Percentiles rank a stretch among this genome's conserved stretches.
These are phyloP conservation scores for Pachydiplax longipennis DNA, from an alignment of 2,888 invertebrate species.

Conservation along the genomic window DNA sequence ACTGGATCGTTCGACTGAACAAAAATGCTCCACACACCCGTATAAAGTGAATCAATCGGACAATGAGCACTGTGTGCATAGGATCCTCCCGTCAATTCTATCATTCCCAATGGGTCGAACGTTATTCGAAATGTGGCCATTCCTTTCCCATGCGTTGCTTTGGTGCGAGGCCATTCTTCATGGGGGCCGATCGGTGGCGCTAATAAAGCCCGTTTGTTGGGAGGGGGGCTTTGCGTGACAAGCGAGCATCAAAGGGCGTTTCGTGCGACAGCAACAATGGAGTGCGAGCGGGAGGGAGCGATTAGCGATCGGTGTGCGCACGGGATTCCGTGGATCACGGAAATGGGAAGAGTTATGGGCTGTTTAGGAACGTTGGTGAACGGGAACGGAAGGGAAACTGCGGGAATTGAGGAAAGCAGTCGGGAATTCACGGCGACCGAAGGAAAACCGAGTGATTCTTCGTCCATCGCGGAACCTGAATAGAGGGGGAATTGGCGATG, in stretches of 20 bases:
- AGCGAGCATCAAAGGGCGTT: background rate
- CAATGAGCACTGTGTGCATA: background rate
- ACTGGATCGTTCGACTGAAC: background rate
- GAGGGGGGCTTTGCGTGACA: background rate
- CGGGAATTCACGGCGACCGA: background rate
- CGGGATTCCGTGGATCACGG: conserved; percentile 1
- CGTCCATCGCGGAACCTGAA: background rate
- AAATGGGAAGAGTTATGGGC: background rate
- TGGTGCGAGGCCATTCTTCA: background rate
- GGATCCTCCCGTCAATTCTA: background rate
- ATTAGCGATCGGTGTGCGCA: background rate
- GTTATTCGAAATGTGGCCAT: background rate
- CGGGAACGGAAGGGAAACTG: background rate
- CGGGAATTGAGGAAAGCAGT: background rate
- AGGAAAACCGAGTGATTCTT: background rate
- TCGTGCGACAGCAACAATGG: background rate
- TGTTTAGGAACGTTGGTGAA: background rate
- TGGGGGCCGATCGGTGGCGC: background rate
- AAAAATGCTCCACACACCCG: background rate
- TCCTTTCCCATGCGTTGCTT: background rate
- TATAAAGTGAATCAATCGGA: background rate
- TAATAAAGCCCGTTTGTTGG: background rate
- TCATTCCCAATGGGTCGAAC: background rate
- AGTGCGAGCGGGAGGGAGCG: background rate
- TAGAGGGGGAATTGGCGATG: background rate